These are phyloP conservation scores for Papilio demoleus DNA, from an alignment of 2,888 invertebrate genomes.

Conservation along the genomic window DNA sequence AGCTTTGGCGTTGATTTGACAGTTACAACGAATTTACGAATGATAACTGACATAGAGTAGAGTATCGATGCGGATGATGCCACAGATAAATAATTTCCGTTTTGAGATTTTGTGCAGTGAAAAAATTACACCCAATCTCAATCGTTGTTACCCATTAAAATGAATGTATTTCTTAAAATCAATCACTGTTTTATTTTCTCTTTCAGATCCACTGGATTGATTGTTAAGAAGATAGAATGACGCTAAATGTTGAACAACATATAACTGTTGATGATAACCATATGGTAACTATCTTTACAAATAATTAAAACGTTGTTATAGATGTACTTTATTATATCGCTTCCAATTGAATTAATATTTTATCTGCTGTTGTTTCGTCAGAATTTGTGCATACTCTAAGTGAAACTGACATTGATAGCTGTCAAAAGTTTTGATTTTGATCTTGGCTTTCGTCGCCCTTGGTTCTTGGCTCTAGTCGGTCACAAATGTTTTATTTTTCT, in stretches of 20 bases:
- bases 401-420: neutral
- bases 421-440: too few species aligned
- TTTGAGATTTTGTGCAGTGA: too few species aligned
- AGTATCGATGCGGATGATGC: neutral
- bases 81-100: neutral
- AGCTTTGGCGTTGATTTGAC: neutral
- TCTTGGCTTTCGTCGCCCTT: too few species aligned
- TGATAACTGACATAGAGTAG: neutral
- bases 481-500: too few species aligned
- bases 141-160: too few species aligned
- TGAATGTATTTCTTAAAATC: neutral
- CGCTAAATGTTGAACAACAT: conserved; percentile 70
- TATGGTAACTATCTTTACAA: conserved; percentile 59
- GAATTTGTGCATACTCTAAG: neutral
- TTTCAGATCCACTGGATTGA: conserved; percentile 11
- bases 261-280: conserved; percentile 69
- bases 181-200: conserved; percentile 7
- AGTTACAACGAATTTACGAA: neutral
- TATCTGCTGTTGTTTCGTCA: too few species aligned
- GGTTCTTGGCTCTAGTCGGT: too few species aligned
- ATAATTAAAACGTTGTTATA: neutral
- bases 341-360: too few species aligned
- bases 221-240: conserved; percentile 56
- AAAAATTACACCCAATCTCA: too few species aligned
- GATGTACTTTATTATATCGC: too few species aligned